Evolutionary conservation across 2,797 vertebrate genomes (phyloP).

Genomic region (Malacoraja senta): DNA sequence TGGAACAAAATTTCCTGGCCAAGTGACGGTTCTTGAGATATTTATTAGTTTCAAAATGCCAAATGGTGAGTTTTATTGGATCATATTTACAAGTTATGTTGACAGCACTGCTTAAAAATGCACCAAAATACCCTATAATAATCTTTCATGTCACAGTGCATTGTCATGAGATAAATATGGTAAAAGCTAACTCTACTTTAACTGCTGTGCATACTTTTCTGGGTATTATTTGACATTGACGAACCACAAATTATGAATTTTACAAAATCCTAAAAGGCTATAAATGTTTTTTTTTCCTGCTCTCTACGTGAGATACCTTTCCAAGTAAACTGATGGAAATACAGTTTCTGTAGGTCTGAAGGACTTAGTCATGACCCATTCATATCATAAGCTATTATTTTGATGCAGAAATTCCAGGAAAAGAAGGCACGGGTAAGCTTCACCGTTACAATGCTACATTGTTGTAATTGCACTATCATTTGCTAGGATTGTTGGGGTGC

Average conservation of each 20-base stretch:
- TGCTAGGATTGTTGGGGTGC: background rate
- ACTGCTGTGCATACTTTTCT: background rate
- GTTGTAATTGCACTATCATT: background rate
- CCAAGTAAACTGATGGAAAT: background rate
- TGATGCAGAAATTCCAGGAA: background rate
- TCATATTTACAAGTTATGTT: constrained; percentile 36
- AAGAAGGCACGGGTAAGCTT: background rate
- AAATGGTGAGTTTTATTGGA: constrained; percentile 10
- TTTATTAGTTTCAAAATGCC: constrained; percentile 27
- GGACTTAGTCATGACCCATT: background rate
- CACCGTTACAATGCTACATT: background rate
- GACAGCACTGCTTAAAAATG: constrained; percentile 45
- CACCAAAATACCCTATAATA: constrained; percentile 7
- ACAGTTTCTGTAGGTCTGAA: background rate
- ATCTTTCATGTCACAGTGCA: background rate
- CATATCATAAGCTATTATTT: background rate
- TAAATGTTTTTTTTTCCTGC: no score
- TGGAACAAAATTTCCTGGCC: background rate
- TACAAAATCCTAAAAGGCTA: background rate
- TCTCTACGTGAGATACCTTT: background rate
- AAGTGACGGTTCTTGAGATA: background rate
- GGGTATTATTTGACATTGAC: background rate
- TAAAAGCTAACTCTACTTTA: background rate
- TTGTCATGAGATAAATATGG: constrained; percentile 8
- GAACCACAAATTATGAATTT: background rate